Evolutionary conservation across 2,113 vertebrate genomes (phyloP).

Genomic region (Tetrax tetrax): DNA sequence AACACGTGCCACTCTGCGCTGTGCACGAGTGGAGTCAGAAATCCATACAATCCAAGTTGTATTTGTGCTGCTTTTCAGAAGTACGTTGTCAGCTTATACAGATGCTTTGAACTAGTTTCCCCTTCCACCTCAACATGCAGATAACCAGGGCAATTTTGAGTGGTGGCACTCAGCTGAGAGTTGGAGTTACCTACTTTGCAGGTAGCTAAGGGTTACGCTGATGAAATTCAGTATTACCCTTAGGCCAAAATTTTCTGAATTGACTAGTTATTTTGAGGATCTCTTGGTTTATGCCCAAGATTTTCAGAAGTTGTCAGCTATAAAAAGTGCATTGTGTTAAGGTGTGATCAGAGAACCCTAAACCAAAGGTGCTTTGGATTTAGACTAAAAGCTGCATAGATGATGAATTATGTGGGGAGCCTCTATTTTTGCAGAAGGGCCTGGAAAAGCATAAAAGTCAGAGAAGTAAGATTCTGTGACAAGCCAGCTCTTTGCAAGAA

Average conservation of each 20-base stretch:
- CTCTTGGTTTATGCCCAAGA: neutral
- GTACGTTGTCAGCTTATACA: neutral
- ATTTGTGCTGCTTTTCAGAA: neutral
- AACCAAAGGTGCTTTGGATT: neutral
- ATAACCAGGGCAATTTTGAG: neutral
- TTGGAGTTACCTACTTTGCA: neutral
- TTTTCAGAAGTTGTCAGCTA: neutral
- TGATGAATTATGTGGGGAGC: neutral
- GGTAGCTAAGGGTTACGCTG: neutral
- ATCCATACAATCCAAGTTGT: neutral
- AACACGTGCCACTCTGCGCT: accelerated
- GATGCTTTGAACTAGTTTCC: neutral
- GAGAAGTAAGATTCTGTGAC: neutral
- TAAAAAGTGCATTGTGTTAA: neutral
- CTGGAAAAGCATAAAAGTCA: neutral
- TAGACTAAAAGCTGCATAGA: neutral
- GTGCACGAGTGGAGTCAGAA: neutral
- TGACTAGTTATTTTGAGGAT: neutral
- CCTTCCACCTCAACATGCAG: neutral
- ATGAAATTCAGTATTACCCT: neutral
- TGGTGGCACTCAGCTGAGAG: neutral
- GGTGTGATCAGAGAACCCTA: neutral
- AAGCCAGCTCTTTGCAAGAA: neutral
- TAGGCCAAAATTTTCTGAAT: neutral
- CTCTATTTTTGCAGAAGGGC: neutral